Evolutionary conservation across 2,888 invertebrate species (phyloP).

Genomic region (Caenorhabditis parvicauda): DNA sequence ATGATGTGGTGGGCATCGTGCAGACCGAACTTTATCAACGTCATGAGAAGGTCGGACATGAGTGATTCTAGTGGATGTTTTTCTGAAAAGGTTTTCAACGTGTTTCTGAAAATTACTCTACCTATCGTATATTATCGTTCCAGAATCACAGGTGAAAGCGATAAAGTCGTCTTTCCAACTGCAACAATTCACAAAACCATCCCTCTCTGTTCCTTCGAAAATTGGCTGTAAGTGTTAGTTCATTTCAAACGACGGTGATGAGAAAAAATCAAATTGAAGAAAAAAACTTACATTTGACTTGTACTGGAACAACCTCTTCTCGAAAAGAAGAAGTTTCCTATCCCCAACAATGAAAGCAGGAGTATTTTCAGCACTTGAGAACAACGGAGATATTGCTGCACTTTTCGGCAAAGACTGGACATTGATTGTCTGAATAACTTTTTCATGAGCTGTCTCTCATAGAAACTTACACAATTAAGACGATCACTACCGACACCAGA

Average conservation of each 20-base stretch:
- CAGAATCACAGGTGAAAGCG: slow-evolving; percentile 62
- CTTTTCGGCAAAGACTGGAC: slow-evolving; percentile 42
- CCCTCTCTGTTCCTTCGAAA: slow-evolving; percentile 54
- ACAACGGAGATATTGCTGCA: slow-evolving; percentile 52
- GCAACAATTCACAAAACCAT: slow-evolving; percentile 55
- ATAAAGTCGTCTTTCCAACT: slow-evolving; percentile 51
- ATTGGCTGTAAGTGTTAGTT: slow-evolving; percentile 37
- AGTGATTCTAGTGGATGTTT: slow-evolving; percentile 34
- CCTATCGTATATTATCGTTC: slow-evolving; percentile 58
- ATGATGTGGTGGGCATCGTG: slow-evolving; percentile 51
- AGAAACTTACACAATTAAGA: slow-evolving; percentile 44
- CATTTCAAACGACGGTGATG: no score
- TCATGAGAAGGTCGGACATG: slow-evolving; percentile 51
- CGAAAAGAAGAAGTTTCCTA: slow-evolving; percentile 48
- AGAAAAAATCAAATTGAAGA: neutral
- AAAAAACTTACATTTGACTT: slow-evolving; percentile 30
- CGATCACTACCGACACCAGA: slow-evolving; percentile 72
- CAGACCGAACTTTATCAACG: slow-evolving; percentile 37
- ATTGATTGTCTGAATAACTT: slow-evolving; percentile 32
- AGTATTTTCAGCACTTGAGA: slow-evolving; percentile 24
- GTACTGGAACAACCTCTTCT: slow-evolving; percentile 50
- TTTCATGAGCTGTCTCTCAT: neutral
- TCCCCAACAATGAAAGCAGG: slow-evolving; percentile 54
- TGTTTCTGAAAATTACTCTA: neutral
- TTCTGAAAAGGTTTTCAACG: slow-evolving; percentile 29